phyloP scores from a whole-genome alignment of 1,140 invertebrate genomes.

The Drosophila tropicalis region DNA sequence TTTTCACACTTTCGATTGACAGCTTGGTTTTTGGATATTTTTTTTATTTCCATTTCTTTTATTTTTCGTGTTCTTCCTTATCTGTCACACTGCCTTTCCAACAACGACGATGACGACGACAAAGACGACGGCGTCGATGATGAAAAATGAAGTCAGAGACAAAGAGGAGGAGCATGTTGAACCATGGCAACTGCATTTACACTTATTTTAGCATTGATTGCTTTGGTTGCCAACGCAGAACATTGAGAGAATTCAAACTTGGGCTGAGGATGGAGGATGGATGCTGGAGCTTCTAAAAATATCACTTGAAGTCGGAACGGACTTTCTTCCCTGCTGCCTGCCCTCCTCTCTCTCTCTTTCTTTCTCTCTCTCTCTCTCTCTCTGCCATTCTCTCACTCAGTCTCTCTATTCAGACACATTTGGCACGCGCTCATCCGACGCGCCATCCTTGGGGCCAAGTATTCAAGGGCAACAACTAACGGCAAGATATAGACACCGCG shows the following conservation, averaged over 20 bases:
- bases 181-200: conserved; percentile 35
- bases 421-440: conserved; percentile 55
- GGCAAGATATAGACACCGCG: conserved; percentile 41
- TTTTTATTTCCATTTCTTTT: not conserved
- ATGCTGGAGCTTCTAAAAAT: conserved; percentile 59
- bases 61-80: conserved; percentile 2
- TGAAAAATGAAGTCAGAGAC: not conserved
- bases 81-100: not conserved
- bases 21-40: conserved; percentile 35
- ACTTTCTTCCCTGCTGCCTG: not conserved
- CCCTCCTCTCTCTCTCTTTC: too few species aligned
- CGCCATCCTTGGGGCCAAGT: not conserved
- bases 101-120: not conserved
- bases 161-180: not conserved
- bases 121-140: not conserved
- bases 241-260: not conserved
- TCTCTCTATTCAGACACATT: conserved; percentile 57
- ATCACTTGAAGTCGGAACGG: conserved; percentile 30
- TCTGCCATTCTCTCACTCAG: conserved; percentile 30
- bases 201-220: conserved; percentile 18
- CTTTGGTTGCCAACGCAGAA: conserved; percentile 35
- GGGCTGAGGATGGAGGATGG: conserved; percentile 20
- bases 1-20: conserved; percentile 40
- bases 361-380: not conserved
- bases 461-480: conserved; percentile 46